Evolutionary conservation across 2,888 invertebrate genomes (phyloP).

Genomic region (Brachypalpus laphriformis): DNA sequence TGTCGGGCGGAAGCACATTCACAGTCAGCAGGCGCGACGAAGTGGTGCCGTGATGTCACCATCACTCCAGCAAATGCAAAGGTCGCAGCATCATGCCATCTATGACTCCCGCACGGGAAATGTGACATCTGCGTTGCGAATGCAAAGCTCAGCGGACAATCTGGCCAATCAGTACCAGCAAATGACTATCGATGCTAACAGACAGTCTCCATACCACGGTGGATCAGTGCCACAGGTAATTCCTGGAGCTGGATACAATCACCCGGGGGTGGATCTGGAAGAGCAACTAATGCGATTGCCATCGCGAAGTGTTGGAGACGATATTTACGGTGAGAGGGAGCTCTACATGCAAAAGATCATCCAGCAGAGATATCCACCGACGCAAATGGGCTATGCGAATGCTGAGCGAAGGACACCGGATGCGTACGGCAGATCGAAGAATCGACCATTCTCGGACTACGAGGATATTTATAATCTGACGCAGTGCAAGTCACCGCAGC

Average conservation of each 20-base stretch:
- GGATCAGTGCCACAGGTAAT: conserved; percentile 68
- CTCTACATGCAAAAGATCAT: conserved; percentile 82
- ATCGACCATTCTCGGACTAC: conserved; percentile 86
- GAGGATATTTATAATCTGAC: conserved; percentile 88
- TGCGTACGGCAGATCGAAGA: conserved; percentile 89
- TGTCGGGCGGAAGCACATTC: conserved; percentile 75
- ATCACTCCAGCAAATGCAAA: conserved; percentile 75
- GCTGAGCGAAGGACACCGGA: conserved; percentile 91
- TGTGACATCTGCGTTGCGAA: conserved; percentile 80
- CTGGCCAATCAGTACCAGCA: conserved; percentile 76
- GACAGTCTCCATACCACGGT: conserved; percentile 77
- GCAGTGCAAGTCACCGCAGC: conserved; percentile 76
- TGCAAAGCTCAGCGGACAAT: conserved; percentile 75
- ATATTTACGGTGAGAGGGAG: conserved; percentile 81
- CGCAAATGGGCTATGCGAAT: conserved; percentile 78
- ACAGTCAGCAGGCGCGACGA: conserved; percentile 77
- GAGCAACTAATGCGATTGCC: conserved; percentile 76
- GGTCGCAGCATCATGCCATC: conserved; percentile 83
- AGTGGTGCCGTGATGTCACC: conserved; percentile 79
- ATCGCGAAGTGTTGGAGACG: conserved; percentile 77
- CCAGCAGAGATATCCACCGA: conserved; percentile 78
- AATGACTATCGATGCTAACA: conserved; percentile 78
- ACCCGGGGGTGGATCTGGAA: conserved; percentile 76
- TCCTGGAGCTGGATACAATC: conserved; percentile 76
- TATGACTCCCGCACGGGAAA: conserved; percentile 84